Evolutionary conservation across 2,888 invertebrate genomes (phyloP).

Genomic region (Agonum fuliginosum): DNA sequence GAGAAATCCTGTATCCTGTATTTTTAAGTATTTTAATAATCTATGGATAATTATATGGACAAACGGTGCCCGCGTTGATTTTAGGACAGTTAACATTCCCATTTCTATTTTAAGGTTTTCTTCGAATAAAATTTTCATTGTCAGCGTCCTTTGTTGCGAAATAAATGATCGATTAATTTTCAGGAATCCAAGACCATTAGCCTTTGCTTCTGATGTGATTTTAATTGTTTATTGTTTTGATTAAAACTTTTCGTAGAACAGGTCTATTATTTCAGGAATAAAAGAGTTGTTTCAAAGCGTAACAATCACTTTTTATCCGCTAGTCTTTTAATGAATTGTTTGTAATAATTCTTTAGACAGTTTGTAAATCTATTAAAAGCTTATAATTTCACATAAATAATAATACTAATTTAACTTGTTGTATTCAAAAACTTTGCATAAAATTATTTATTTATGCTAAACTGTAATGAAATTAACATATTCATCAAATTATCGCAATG

Average conservation of each 20-base stretch:
- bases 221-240: constrained; percentile 38
- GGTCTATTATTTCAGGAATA: constrained; percentile 13
- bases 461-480: constrained; percentile 32
- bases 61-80: too few species aligned
- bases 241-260: constrained; percentile 38
- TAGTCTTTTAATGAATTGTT: too few species aligned
- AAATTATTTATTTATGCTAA: constrained; percentile 39
- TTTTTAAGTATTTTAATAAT: too few species aligned
- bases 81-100: too few species aligned
- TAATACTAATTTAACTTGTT: background rate
- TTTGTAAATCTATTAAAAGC: too few species aligned
- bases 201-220: constrained; percentile 29
- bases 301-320: background rate
- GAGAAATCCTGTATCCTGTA: too few species aligned
- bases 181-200: constrained; percentile 23
- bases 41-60: too few species aligned
- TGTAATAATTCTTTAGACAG: too few species aligned
- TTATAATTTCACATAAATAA: constrained; percentile 14
- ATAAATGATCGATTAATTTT: constrained; percentile 21
- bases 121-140: too few species aligned
- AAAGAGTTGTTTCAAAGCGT: constrained; percentile 5
- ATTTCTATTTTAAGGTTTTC: too few species aligned
- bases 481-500: constrained; percentile 36
- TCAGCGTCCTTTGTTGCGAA: background rate
- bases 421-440: constrained; percentile 33